Conservation (phyloP, 2,888 invertebrate species). For the Lepidonotus clava region DNA sequence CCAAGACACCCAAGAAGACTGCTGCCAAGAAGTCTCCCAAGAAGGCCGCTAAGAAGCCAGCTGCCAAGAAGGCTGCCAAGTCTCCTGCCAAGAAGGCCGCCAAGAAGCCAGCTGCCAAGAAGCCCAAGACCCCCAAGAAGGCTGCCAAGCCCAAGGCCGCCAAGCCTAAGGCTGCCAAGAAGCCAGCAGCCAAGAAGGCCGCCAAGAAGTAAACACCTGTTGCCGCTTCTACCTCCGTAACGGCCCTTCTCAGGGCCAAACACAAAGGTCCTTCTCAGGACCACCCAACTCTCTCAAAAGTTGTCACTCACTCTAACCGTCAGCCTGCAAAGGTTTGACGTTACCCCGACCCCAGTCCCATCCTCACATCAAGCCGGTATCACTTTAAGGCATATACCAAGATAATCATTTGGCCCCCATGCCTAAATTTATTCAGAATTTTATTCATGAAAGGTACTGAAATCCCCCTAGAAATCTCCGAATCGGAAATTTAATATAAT, state of each 20-base stretch:
- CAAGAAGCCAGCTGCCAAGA: not conserved
- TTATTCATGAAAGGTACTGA: too few species aligned
- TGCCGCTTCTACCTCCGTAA: not conserved
- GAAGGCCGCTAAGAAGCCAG: slow-evolving; percentile 22
- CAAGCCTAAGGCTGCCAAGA: not conserved
- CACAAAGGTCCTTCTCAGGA: slow-evolving; percentile 52
- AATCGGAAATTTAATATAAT: too few species aligned
- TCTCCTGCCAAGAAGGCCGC: not conserved
- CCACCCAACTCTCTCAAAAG: slow-evolving; percentile 44
- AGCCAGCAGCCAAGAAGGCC: not conserved
- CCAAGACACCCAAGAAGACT: slow-evolving; percentile 49
- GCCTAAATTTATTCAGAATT: too few species aligned
- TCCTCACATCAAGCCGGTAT: too few species aligned
- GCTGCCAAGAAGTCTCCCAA: slow-evolving; percentile 48
- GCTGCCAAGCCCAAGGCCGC: not conserved
- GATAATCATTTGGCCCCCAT: too few species aligned
- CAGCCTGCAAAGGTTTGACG: not conserved
- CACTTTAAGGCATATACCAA: too few species aligned
- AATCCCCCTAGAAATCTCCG: too few species aligned
- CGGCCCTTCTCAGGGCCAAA: slow-evolving; percentile 2
- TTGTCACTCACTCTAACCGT: too few species aligned
- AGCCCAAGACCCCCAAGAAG: slow-evolving; percentile 4
- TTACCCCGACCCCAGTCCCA: too few species aligned
- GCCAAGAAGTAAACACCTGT: not conserved
- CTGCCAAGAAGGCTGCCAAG: not conserved